Evolutionary conservation across 2,113 vertebrate species (phyloP).

Genomic region (Rattus rattus): DNA sequence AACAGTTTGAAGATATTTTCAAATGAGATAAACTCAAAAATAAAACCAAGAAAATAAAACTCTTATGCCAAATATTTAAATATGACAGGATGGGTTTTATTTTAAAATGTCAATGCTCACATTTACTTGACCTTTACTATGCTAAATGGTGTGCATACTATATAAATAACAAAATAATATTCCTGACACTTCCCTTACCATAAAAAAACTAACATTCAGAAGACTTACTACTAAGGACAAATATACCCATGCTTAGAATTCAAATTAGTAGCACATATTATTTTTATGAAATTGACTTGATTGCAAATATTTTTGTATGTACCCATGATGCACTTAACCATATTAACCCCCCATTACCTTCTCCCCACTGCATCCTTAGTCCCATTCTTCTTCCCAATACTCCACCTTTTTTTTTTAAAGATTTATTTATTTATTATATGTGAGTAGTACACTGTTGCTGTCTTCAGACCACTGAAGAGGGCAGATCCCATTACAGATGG

Average conservation of each 20-base stretch:
- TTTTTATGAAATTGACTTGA: background rate
- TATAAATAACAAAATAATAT: background rate
- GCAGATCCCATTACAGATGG: too few species aligned
- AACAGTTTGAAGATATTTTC: background rate
- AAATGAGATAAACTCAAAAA: background rate
- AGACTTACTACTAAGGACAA: background rate
- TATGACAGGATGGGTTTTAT: background rate
- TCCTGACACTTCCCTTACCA: background rate
- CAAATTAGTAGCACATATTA: background rate
- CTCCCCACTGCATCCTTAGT: background rate
- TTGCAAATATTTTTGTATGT: background rate
- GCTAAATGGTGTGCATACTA: background rate
- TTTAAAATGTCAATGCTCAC: background rate
- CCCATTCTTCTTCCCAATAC: background rate
- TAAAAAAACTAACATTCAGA: background rate
- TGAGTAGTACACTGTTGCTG: too few species aligned
- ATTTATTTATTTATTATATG: too few species aligned
- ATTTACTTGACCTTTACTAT: background rate
- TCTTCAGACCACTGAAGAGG: too few species aligned
- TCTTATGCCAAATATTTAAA: background rate
- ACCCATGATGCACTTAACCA: background rate
- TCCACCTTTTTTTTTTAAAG: too few species aligned
- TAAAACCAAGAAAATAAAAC: background rate
- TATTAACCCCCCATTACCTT: background rate
- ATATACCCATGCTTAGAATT: background rate